A percentile compares a stretch with the other conserved stretches of the same genome.
These are phyloP conservation scores for Baryphthengus martii DNA, from an alignment of 2,113 vertebrate genomes.

Conservation along the genomic window DNA sequence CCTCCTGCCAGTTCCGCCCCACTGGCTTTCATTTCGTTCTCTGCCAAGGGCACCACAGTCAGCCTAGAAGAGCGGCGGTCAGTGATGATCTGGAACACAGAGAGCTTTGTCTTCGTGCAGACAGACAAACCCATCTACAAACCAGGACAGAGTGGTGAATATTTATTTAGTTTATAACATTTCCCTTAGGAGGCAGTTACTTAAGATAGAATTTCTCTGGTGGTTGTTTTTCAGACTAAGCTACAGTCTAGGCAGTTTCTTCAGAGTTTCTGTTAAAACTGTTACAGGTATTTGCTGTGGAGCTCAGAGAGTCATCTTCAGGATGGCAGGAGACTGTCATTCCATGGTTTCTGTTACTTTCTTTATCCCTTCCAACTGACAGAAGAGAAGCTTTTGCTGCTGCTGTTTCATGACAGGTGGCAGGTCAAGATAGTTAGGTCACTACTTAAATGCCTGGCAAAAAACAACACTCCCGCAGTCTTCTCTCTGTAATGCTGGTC, in stretches of 20 bases:
- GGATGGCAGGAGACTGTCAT: not conserved
- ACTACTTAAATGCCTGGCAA: not conserved
- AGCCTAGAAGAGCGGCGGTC: constrained; percentile 6
- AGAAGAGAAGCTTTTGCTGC: not conserved
- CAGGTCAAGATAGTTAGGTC: not conserved
- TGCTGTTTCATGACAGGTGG: not conserved
- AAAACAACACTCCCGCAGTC: not conserved
- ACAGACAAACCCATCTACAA: constrained; percentile 69
- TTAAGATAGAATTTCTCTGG: not conserved
- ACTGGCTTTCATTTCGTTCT: constrained; percentile 58
- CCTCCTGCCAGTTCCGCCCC: not conserved
- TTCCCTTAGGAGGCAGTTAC: not conserved
- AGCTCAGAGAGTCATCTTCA: not conserved
- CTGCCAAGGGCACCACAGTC: not conserved
- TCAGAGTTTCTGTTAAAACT: not conserved
- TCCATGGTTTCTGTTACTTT: not conserved
- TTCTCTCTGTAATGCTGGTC: not conserved
- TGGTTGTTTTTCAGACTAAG: not conserved
- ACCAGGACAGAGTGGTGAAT: constrained; percentile 58
- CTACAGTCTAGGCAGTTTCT: not conserved
- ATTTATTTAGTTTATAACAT: not conserved
- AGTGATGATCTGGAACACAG: constrained; percentile 15
- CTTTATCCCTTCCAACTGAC: not conserved
- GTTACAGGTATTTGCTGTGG: not conserved
- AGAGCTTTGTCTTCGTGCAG: constrained; percentile 42